phyloP scores from a whole-genome alignment of 37 sponge, comb jelly and placozoan genomes.

The Lycopodina hypogea region DNA sequence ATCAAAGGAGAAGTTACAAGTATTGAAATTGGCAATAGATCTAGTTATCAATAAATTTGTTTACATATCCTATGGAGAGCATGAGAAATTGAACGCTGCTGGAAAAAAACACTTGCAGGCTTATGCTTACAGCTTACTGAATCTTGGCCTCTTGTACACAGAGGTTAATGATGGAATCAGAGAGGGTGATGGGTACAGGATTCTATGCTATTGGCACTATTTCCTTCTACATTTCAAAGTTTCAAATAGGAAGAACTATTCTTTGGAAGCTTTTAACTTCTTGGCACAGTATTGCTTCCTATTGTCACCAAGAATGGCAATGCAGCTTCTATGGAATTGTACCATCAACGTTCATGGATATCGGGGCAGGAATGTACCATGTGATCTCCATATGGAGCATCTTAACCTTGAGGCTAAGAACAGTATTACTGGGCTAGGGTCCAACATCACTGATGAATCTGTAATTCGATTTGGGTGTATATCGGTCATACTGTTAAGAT shows the following conservation, averaged over 20 bases:
- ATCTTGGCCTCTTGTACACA: neutral
- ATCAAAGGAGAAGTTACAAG: too few species aligned
- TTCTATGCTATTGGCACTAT: conserved; percentile 2
- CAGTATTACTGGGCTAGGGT: neutral
- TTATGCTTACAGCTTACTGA: neutral
- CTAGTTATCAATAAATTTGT: too few species aligned
- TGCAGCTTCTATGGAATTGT: neutral
- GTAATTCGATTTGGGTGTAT: neutral
- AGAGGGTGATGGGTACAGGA: conserved; percentile 18
- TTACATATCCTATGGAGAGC: too few species aligned
- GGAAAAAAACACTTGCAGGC: neutral
- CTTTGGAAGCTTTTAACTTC: neutral
- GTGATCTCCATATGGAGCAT: neutral
- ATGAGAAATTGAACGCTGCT: too few species aligned
- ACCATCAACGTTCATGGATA: neutral
- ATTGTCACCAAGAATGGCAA: neutral
- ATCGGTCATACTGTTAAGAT: neutral
- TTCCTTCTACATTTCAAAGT: neutral
- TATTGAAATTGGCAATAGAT: too few species aligned
- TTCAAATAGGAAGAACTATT: neutral
- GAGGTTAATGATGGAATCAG: conserved; percentile 1
- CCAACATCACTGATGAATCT: neutral
- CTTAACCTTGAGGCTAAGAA: neutral
- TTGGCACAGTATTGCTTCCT: neutral
- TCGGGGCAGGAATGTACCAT: neutral